Conservation (phyloP, 1,140 invertebrate genomes). For the Orchesella cincta region DNA sequence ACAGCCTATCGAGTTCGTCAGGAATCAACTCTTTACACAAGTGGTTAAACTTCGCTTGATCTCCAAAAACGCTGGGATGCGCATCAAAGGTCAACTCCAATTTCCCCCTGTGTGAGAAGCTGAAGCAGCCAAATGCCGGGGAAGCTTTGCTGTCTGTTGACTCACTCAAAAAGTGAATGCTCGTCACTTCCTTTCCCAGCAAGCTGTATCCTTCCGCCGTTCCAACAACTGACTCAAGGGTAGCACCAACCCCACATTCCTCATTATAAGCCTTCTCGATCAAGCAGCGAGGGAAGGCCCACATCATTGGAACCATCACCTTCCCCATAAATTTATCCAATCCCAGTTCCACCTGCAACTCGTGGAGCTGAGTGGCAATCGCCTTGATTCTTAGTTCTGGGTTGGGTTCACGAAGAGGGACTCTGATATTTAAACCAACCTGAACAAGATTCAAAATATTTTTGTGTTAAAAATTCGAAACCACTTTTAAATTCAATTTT, state of each 20-base stretch:
- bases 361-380: conserved; percentile 1
- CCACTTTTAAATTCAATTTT: neutral
- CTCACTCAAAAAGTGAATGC: conserved; percentile 9
- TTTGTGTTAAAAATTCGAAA: neutral
- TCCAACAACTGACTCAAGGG: conserved; percentile 25
- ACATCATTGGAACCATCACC: conserved; percentile 22
- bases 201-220: conserved; percentile 20
- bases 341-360: neutral
- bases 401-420: neutral
- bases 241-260: neutral
- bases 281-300: neutral
- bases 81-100: conserved; percentile 27
- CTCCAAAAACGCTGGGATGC: no score
- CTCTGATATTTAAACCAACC: conserved; percentile 12
- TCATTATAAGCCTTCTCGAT: neutral
- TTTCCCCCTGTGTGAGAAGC: conserved; percentile 23
- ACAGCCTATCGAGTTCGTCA: no score
- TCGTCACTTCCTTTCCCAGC: conserved; percentile 9
- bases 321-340: conserved; percentile 29
- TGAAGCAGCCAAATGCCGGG: conserved; percentile 18
- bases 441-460: neutral
- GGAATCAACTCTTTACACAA: no score
- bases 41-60: no score
- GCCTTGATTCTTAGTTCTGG: neutral
- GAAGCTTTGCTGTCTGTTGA: conserved; percentile 1